These are phyloP conservation scores for Eupelmus urozonus DNA, from an alignment of 2,888 invertebrate species.

Conservation along the genomic window DNA sequence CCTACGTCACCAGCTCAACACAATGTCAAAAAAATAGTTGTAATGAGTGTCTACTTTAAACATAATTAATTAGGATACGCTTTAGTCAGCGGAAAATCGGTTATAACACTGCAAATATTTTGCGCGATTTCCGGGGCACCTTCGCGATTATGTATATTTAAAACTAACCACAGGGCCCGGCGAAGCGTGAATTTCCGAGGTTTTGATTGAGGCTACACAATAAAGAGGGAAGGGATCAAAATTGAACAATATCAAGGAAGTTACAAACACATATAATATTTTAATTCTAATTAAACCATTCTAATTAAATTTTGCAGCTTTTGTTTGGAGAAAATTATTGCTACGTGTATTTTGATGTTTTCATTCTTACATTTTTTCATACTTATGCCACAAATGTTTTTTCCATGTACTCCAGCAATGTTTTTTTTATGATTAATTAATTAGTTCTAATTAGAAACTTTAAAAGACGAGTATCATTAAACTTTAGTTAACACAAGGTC, in stretches of 20 bases:
- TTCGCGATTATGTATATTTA: not conserved
- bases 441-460: no score
- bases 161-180: conserved; percentile 7
- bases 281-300: not conserved
- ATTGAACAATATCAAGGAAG: not conserved
- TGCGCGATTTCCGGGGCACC: conserved; percentile 3
- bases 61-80: conserved; percentile 6
- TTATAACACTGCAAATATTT: not conserved
- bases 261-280: not conserved
- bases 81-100: conserved; percentile 12
- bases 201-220: not conserved
- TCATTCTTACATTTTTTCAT: no score
- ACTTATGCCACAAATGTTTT: no score
- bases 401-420: no score
- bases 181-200: conserved; percentile 34
- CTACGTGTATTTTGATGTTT: no score
- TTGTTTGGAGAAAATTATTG: no score
- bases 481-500: no score
- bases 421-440: no score
- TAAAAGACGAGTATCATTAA: no score
- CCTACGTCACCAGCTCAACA: no score
- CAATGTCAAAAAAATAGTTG: not conserved
- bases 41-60: not conserved
- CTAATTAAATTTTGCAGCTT: no score
- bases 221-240: not conserved